Base-by-base conservation (phyloP, 2,113 vertebrate genomes). In the Etheostoma spectabile region DNA sequence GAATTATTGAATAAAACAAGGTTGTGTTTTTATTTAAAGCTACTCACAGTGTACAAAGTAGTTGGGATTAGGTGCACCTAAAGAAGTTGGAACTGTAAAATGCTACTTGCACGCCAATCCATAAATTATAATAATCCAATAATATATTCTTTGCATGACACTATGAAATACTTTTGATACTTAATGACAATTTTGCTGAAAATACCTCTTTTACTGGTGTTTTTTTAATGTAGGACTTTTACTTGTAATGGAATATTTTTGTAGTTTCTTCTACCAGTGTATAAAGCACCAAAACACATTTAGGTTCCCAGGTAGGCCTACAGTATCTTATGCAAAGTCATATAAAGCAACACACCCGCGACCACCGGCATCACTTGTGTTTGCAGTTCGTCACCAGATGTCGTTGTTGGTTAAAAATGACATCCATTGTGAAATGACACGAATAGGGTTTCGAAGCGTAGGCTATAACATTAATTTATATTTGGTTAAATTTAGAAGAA, bases 381-480 rank as follows among this genome's bases (percentile, higher is more conserved):
- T 24, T 62, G 49, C 74, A 61, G 48, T 56, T 74, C 59, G 89
- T 84, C 86, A 77, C 86, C 90, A 95, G 93, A 86, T 92, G 93
- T 91, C 91, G 86, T 91, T 74, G 83, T 86, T 72, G 77, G 80
- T 81, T 66, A 11, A 63, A 74, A 64, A 38, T 6, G 53, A 35
- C 80, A 61, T 49, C 64, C 74, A 70, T 85, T 84, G 63, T 88
- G 70, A 46, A 78, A 80, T 51, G 55, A 57, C 75, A 77, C 73
- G 70, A 49, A 89, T 86, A 89, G 66, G 77, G 69, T 72, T 59
- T 5, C 30, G 22, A 60, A 42, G 22, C 19, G 16, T 16, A 11
- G 38, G 10, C 38, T 42, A 6, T 15, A 49, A 59, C 27, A 42
- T 33, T 49, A 2, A 61, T 81, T 72, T 79, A 13, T 30, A 71